Evolutionary conservation across 1,140 invertebrate genomes (phyloP).

Genomic region (Fopius arisanus): DNA sequence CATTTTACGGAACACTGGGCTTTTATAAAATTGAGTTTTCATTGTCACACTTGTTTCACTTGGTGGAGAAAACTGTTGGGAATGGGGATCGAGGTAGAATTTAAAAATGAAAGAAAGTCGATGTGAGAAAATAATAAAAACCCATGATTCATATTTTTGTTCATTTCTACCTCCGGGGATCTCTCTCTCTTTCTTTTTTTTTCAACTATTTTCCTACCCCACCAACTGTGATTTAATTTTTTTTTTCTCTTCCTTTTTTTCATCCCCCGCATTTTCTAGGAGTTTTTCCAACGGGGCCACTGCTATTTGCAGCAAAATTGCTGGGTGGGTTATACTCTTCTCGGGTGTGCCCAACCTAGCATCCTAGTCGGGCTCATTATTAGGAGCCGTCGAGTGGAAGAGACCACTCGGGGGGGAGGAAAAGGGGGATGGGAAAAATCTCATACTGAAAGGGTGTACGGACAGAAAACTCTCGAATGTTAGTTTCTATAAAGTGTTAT

Average conservation of each 20-base stretch:
- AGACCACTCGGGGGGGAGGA: too few relatives aligned
- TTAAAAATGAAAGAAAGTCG: background rate
- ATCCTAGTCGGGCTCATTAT: slow-evolving; percentile 10
- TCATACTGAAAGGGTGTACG: background rate
- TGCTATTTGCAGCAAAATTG: background rate
- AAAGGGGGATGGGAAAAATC: background rate
- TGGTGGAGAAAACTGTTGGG: background rate
- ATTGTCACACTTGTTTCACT: slow-evolving; percentile 1
- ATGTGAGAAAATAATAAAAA: slow-evolving; percentile 4
- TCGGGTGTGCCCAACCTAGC: background rate
- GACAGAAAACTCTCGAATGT: background rate
- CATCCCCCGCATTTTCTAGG: background rate
- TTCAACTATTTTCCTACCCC: background rate
- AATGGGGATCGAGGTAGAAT: background rate
- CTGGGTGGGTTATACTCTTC: background rate
- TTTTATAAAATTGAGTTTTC: background rate
- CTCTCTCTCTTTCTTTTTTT: background rate
- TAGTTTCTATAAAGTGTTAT: slow-evolving; percentile 2
- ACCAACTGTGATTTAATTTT: slow-evolving; percentile 12
- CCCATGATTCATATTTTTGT: slow-evolving; percentile 4
- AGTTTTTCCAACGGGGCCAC: background rate
- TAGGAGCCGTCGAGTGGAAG: slow-evolving; percentile 11
- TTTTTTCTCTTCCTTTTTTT: too few relatives aligned
- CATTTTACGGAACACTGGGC: background rate
- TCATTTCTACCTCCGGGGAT: background rate